A percentile compares a stretch with the other conserved stretches of the same genome.
phyloP scores from a whole-genome alignment of 2,113 vertebrate genomes.

The Micromys minutus region DNA sequence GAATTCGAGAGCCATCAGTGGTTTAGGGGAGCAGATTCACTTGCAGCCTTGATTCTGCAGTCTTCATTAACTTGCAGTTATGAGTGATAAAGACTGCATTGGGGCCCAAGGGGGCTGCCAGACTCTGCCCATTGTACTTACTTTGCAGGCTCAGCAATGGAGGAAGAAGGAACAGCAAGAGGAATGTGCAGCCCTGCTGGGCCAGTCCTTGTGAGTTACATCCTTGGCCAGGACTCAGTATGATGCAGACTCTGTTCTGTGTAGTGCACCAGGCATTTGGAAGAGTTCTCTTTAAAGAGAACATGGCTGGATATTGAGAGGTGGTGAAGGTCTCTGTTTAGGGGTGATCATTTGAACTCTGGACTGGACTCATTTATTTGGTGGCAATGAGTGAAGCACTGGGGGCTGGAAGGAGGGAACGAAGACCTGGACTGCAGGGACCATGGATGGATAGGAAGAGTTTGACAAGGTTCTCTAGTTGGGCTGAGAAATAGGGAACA shows the following conservation, averaged over 20 bases:
- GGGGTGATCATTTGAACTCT: background rate
- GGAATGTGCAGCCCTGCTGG: background rate
- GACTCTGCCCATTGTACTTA: rapidly evolving
- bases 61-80: background rate
- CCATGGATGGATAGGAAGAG: background rate
- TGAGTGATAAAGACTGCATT: background rate
- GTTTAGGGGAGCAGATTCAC: background rate
- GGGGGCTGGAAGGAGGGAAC: background rate
- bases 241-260: background rate
- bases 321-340: background rate
- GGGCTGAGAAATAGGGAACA: background rate
- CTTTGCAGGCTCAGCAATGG: background rate
- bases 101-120: background rate
- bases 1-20: background rate
- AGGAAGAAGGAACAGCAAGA: background rate
- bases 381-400: background rate
- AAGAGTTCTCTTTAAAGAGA: background rate
- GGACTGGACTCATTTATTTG: background rate
- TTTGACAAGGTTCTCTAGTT: background rate
- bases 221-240: background rate
- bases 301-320: background rate
- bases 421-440: background rate
- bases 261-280: background rate
- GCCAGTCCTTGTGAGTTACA: background rate
- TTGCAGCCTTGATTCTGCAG: background rate